Base-by-base conservation (phyloP, 2,888 invertebrate species). In the Catonia carolina region DNA sequence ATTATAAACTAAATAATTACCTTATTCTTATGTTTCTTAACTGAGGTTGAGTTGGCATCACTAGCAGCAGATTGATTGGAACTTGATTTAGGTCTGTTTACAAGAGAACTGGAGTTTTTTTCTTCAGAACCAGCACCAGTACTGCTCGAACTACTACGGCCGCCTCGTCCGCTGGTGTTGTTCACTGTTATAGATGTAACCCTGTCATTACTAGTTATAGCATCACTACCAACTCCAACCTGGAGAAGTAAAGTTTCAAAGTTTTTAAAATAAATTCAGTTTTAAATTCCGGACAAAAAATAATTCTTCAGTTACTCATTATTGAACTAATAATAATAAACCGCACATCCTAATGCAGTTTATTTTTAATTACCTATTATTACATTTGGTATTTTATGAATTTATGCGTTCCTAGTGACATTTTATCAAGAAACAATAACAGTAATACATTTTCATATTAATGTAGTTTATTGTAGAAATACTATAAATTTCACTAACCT, bases 1-100 rank as follows among this genome's bases (percentile, higher is more conserved):
- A n/a, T n/a, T n/a, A n/a, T n/a, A n/a, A n/a, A n/a, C n/a, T n/a
- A n/a, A n/a, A n/a, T n/a, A n/a, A n/a, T 47, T 57, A 63, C 78
- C 68, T 78, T 78, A 36, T 74, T 69, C 70, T 82, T 83, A 64
- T 81, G 79, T 71, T 82, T 82, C 63, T 82, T 83, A 6, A 70
- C 36, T 64, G 74, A 67, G 8, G 27, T 4, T 6, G 27, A 8
- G 27, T 27, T 27, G 8, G 27, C 5, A 27, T 27, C 27, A 27
- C 27, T 8, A 27, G 27, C 4, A 27, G 27, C 27, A 27, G 27
- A 6, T 8, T 6, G 4, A 14, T 55, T 53, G 31, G 47, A 37
- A 45, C 51, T 58, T 10, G 58, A 42, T 42, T 61, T 60, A 37
- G 58, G 56, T 35, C 60, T 61, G 42, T 55, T 58, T 15, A 60